These are phyloP conservation scores for Hipparchia semele DNA, from an alignment of 2,888 invertebrate species.

Conservation along the genomic window DNA sequence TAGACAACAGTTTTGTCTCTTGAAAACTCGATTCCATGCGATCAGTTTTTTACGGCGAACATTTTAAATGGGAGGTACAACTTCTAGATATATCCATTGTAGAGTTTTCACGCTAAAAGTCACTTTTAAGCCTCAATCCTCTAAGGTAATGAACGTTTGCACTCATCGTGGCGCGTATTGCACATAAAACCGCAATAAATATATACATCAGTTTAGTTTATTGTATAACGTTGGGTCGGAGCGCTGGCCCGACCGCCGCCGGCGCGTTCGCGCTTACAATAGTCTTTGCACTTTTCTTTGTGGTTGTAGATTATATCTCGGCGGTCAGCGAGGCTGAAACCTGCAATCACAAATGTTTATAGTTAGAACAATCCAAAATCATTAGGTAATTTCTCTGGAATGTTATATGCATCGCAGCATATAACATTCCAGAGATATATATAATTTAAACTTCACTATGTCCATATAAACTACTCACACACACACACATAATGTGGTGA, in stretches of 20 bases:
- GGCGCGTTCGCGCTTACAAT: constrained; percentile 4
- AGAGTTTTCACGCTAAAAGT: not conserved
- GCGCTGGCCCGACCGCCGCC: constrained; percentile 21
- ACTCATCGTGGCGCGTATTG: constrained; percentile 57
- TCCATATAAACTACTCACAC: too few species aligned
- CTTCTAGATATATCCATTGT: not conserved
- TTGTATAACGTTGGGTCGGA: constrained; percentile 33
- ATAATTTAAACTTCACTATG: too few species aligned
- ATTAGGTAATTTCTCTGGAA: too few species aligned
- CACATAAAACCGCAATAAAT: constrained; percentile 63
- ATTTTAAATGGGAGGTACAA: not conserved
- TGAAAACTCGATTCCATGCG: too few species aligned
- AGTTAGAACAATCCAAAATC: not conserved
- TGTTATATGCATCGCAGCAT: too few species aligned
- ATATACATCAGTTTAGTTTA: constrained; percentile 59
- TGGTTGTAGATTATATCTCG: constrained; percentile 30
- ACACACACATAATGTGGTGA: too few species aligned
- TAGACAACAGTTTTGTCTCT: too few species aligned
- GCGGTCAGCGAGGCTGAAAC: constrained; percentile 29
- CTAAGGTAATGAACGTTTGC: not conserved
- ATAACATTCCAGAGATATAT: too few species aligned
- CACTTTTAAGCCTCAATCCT: not conserved
- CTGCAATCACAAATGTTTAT: constrained; percentile 8
- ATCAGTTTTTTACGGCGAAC: not conserved
- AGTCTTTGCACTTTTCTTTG: constrained; percentile 31